Conservation (phyloP, 2,113 vertebrate species). For the Spea multiplicata region DNA sequence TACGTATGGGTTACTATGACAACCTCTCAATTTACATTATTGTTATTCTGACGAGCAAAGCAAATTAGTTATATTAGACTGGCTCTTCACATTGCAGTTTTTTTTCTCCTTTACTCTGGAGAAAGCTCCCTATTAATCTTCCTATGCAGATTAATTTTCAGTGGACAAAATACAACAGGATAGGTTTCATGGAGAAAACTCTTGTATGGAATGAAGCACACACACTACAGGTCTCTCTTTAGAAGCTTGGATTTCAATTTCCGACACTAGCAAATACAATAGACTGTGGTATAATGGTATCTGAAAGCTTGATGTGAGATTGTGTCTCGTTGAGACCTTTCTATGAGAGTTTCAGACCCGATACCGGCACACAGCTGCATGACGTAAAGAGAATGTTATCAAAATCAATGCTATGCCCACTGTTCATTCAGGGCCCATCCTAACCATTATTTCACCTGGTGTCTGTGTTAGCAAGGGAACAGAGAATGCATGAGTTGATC, state of each 20-base stretch:
- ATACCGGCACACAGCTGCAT: constrained; percentile 11
- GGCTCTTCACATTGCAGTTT: neutral
- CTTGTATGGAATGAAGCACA: neutral
- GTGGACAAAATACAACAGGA: neutral
- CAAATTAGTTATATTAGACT: constrained; percentile 22
- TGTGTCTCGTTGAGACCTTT: neutral
- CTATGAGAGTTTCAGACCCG: neutral
- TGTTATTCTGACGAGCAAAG: constrained; percentile 14
- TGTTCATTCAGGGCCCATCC: neutral
- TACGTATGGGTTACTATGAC: neutral
- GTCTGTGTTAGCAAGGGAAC: no score
- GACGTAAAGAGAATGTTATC: no score
- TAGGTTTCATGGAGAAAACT: neutral
- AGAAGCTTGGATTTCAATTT: constrained; percentile 36
- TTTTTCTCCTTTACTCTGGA: neutral
- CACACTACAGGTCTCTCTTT: constrained; percentile 7
- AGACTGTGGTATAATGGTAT: constrained; percentile 17
- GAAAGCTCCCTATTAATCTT: constrained; percentile 17
- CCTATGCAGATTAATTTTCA: constrained; percentile 27
- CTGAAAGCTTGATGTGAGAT: constrained; percentile 32
- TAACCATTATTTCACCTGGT: no score
- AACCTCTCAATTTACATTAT: constrained; percentile 20
- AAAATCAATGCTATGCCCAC: neutral
- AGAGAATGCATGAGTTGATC: no score
- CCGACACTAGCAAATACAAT: constrained; percentile 22